Base-by-base conservation (phyloP, 2,113 vertebrate species). In the Chlorodrepanis virens region DNA sequence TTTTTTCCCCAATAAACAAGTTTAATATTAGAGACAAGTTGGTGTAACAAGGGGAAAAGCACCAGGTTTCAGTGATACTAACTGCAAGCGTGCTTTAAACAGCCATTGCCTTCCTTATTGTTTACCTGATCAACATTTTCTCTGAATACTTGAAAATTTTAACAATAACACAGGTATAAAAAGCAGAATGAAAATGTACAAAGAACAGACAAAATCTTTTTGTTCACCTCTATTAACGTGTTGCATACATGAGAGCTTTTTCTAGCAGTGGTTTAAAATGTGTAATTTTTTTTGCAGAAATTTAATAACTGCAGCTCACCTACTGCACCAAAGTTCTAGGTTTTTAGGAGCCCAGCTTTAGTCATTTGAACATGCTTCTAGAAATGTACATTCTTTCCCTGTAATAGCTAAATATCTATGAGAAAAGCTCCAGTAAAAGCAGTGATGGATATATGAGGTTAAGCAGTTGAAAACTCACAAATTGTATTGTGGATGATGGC, bases 141-240 rank as follows among this genome's bases (percentile, higher is more conserved):
- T 98, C 97, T 97, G 97, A 97, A 97, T 98, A 98, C 98, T 98
- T 98, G 98, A 98, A 98, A 97, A 97, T 95, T 97, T 97, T 97
- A 97, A 97, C 97, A 97, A 54, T 98, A 97, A 97, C 97, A 83
- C 97, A 98, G 95, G 94, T 98, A 95, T 97, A 97, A 97, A 97
- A 96, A 95, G 77, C 95, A 96, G 97, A 98, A 97, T 95, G 82
- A 76, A 97, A 95, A 96, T 92, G 96, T 98, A 90, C 67, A 90
- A 95, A 97, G 94, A 96, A 57, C 94, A 97, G 96, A 88, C 23
- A 3, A 77, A 92, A 87, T 86, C 40, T 61, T 97, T 97, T 95
- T 79, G 92, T 97, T 98, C 83, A 39, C 70, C 97, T 97, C 94
- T 96, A 93, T 91, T 95, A 94, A 97, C 90, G 74, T 78, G 75